Evolutionary conservation across 2,113 vertebrate genomes (phyloP).

Genomic region (Chitala chitala): DNA sequence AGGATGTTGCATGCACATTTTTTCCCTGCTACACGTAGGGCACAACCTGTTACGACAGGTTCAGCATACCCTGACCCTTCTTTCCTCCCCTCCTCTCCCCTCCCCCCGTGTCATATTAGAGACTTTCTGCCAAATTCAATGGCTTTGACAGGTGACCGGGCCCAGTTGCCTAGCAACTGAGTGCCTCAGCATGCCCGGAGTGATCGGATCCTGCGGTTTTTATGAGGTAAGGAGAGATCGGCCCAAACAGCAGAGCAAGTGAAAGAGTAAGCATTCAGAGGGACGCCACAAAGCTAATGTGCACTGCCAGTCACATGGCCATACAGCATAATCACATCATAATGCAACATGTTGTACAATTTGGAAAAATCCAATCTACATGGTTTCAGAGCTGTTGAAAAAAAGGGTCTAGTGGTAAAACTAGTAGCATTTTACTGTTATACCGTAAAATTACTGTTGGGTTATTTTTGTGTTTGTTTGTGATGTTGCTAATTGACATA

Average conservation of each 20-base stretch:
- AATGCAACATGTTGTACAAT: background rate
- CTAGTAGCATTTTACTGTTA: too few relatives aligned
- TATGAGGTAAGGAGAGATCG: slow-evolving; percentile 6
- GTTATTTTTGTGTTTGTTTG: too few relatives aligned
- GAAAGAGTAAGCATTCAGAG: background rate
- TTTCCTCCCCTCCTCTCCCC: too few relatives aligned
- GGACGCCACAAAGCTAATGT: background rate
- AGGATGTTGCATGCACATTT: background rate
- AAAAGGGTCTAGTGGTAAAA: too few relatives aligned
- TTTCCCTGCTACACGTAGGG: background rate
- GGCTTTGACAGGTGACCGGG: background rate
- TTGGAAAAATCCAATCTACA: background rate
- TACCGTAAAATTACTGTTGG: too few relatives aligned
- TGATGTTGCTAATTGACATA: too few relatives aligned
- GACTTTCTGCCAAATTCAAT: background rate
- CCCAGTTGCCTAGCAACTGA: slow-evolving; percentile 16
- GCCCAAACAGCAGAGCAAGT: background rate
- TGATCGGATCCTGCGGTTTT: background rate
- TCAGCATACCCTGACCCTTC: background rate
- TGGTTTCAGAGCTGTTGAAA: too few relatives aligned
- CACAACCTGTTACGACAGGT: background rate
- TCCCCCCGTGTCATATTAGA: slow-evolving; percentile 7
- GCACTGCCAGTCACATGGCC: background rate
- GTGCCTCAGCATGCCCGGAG: background rate
- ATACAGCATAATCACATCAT: background rate